These are phyloP conservation scores for Oncopodura yosiiana DNA, from an alignment of 1,140 invertebrate species.

Conservation along the genomic window DNA sequence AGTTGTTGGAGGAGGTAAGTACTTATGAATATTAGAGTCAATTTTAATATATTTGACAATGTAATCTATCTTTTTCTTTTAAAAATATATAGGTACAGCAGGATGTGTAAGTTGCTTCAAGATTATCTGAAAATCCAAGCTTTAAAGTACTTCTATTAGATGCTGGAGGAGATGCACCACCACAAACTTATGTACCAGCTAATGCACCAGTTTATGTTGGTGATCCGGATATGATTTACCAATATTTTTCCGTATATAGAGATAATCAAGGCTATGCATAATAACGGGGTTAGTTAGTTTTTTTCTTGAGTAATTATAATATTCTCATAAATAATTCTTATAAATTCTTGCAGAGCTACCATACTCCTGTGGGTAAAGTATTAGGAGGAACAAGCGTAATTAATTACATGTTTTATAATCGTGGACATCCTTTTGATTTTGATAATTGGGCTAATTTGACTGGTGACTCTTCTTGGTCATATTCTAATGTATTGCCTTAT, in stretches of 20 bases:
- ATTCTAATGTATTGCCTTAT: constrained; percentile 57
- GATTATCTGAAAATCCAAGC: constrained; percentile 1
- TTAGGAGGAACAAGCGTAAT: constrained; percentile 51
- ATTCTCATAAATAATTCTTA: neutral
- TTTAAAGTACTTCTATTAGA: constrained; percentile 4
- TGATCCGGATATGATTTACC: neutral
- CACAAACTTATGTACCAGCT: neutral
- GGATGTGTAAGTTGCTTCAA: neutral
- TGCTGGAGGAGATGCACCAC: neutral
- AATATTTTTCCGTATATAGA: neutral
- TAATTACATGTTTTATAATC: constrained; percentile 55
- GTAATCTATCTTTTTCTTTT: no score
- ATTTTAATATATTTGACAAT: no score
- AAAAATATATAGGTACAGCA: constrained; percentile 3
- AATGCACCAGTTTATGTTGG: neutral
- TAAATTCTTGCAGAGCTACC: no score
- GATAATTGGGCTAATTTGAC: constrained; percentile 48
- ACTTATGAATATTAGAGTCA: no score
- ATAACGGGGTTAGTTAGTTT: neutral
- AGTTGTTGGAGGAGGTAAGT: neutral
- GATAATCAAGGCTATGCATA: neutral
- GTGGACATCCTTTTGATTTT: constrained; percentile 54
- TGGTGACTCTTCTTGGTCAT: constrained; percentile 48
- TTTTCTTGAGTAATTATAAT: neutral
- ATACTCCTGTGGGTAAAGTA: constrained; percentile 44